Evolutionary conservation across 2,888 invertebrate genomes (phyloP), one percentile per base, ranked within the genome.

Genomic region (Lordiphosa andalusiaca): DNA sequence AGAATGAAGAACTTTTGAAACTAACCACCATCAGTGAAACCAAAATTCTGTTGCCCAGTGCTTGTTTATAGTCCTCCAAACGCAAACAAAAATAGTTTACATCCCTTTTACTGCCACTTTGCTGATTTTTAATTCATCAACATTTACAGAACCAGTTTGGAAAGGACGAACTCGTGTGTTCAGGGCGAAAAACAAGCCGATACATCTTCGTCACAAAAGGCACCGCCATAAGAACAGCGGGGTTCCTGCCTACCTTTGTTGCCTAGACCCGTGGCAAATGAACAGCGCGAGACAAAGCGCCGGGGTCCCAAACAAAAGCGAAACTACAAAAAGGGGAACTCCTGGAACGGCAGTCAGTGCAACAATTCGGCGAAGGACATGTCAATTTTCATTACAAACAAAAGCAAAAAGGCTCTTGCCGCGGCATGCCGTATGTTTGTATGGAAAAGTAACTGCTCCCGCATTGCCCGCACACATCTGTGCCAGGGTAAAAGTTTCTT

Each of bases 331-430:
- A 13, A 46, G 40, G 46, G 40, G 12, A 49, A 39, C 44, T 44
- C 44, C 44, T 39, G 52, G 51, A 51, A 59, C 60, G 60, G 51
- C 52, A 52, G 60, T 51, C 61, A 39, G 61, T 63, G 62, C 63
- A 64, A 69, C 67, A 71, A 71, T 71, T 62, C 71, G 53, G 69
- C 69, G 75, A 74, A 73, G 75, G 73, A 73, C 72, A 72, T 75
- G 73, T 72, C 76, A 73, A 75, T 73, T 75, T 73, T 72, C 73
- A 75, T 73, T 73, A 76, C 70, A 69, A 59, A 75, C 73, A 76
- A 75, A 72, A 68, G 61, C 71, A 64, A 70, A 63, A 63, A 65
- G 62, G 56, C 65, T 63, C 62, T 33, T 39, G 23, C 30, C 49
- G 30, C 13, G 25, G 37, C 54, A 23, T 16, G 16, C 21, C 36